A percentile compares a stretch with the other conserved stretches of the same genome.
Conservation (phyloP, 2,113 vertebrate genomes). For the Cepphus grylle region DNA sequence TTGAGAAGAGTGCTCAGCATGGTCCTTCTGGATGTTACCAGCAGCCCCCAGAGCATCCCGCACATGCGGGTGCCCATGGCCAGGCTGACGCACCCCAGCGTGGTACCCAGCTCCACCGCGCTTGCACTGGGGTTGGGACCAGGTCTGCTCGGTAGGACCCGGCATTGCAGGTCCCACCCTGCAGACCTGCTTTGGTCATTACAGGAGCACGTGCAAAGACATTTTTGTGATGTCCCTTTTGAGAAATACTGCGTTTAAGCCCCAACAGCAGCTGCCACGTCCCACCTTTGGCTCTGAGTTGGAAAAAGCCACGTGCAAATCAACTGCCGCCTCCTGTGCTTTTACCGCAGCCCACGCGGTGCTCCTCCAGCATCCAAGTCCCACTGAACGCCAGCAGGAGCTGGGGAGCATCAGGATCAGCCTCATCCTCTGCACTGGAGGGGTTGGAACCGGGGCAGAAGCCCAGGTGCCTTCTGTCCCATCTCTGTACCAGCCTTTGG, state of each 20-base stretch:
- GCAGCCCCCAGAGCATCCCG: background rate
- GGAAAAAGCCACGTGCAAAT: accelerated
- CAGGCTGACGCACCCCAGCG: accelerated
- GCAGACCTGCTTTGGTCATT: background rate
- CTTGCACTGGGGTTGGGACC: too few species aligned
- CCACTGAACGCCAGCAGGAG: background rate
- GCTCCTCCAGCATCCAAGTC: background rate
- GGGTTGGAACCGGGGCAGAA: background rate
- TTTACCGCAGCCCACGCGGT: accelerated
- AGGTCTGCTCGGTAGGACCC: background rate
- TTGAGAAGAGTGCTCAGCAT: background rate
- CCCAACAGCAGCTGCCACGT: background rate
- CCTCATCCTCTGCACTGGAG: background rate
- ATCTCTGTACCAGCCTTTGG: background rate
- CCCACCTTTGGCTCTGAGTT: accelerated
- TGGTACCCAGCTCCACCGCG: background rate
- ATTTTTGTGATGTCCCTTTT: accelerated
- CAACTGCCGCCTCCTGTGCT: background rate
- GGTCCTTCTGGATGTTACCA: background rate
- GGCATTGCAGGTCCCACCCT: background rate
- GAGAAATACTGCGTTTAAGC: background rate
- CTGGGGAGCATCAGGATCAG: background rate
- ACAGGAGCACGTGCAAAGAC: accelerated
- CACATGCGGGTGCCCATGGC: background rate
- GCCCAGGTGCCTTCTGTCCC: background rate